Evolutionary conservation across 2,113 vertebrate species (phyloP), one percentile per base, ranked within the genome.

Genomic region (Glareola pratincola): DNA sequence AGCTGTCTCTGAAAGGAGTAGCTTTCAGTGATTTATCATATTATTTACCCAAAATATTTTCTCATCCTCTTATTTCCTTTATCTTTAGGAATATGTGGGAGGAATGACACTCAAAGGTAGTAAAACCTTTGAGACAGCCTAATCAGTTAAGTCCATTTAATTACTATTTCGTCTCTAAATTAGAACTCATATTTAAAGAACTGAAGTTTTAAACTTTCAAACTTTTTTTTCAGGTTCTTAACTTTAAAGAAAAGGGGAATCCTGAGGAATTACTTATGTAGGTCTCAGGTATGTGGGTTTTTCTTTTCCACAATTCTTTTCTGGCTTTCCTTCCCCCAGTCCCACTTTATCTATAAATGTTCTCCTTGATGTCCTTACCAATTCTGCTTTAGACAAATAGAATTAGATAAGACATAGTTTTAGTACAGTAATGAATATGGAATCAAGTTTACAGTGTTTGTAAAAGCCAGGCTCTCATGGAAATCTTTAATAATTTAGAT

Each of bases 251-350:
- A 97, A 97, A 97, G 84, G 95, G 94, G 91, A 78, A 91, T 95
- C 93, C 94, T 96, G 95, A 97, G 91, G 96, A 97, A 95, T 96
- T 96, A 92, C 95, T 97, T 94, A 95, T 90, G 96, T 97, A 97
- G 97, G 97, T 97, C 96, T 97, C 96, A 97, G 97, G 95, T 96
- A 96, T 97, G 97, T 97, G 74, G 94, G 95, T 94, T 97, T 96
- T 97, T 96, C 81, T 95, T 97, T 95, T 96, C 95, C 95, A 96
- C 67, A 89, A 66, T 97, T 97, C 97, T 97, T 97, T 97, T 96
- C 96, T 96, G 95, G 66, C 94, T 97, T 97, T 97, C 94, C 95
- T 97, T 97, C 95, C 97, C 89, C 94, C 96, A 76, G 0, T 83
- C 93, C 93, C 93, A 96, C 93, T 97, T 97, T 97, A 96, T 97